Evolutionary conservation across 2,113 vertebrate genomes (phyloP).

Genomic region (Toxotes jaculatrix): DNA sequence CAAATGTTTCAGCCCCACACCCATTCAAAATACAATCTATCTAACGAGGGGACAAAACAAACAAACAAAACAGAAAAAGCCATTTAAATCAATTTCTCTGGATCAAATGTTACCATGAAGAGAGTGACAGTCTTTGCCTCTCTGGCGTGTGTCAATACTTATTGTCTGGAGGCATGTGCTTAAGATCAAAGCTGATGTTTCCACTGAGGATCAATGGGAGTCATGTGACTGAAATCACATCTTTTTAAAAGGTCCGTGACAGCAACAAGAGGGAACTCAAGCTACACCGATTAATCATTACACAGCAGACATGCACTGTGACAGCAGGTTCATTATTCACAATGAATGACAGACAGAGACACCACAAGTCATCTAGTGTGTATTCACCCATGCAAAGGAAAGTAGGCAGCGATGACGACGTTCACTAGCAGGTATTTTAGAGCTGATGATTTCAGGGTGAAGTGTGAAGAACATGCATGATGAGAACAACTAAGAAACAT

Average conservation of each 20-base stretch:
- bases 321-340: neutral
- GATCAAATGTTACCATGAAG: slow-evolving; percentile 4
- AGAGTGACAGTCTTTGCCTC: neutral
- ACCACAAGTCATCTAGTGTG: neutral
- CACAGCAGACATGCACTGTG: slow-evolving; percentile 9
- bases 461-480: slow-evolving; percentile 40
- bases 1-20: too few relatives aligned
- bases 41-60: neutral
- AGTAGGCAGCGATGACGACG: neutral
- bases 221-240: neutral
- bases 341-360: slow-evolving; percentile 41
- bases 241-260: neutral
- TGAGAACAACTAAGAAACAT: slow-evolving; percentile 18
- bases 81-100: neutral
- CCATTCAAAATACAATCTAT: too few relatives aligned
- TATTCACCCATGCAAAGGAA: slow-evolving; percentile 54
- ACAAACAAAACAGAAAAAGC: neutral
- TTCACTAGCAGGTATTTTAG: neutral
- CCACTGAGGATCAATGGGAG: neutral
- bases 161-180: slow-evolving; percentile 6
- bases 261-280: neutral
- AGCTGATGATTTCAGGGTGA: neutral
- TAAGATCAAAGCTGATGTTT: neutral
- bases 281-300: neutral
- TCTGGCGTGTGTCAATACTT: neutral